Base-by-base conservation (phyloP, 2,888 invertebrate species). In the Drosophila macrothrix region DNA sequence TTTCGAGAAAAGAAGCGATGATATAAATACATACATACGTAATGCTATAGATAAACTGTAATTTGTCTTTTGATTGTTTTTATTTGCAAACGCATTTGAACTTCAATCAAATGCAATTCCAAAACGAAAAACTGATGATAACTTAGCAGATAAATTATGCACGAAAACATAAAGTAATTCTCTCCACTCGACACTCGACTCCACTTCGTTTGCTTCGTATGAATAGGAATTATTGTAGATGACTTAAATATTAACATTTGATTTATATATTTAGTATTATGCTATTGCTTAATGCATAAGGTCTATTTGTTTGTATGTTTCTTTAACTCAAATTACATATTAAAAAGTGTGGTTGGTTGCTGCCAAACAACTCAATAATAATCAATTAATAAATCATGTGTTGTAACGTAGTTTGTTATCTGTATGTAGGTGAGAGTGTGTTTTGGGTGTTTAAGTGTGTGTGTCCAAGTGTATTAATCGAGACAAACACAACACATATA, bases 211-310 rank as follows among this genome's bases (percentile, higher is more conserved):
- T 62, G 35, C 43, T 58, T 64, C 55, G 37, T 69, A 58, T 73
- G 70, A 65, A 66, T 74, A 82, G 71, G 75, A 78, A 75, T 73
- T 74, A 78, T 62, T 50, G 54, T 74, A 65, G 37, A 22, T 46
- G 58, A 66, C 82, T 82, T 89, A 85, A 66, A 72, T 60, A 60
- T 56, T 85, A 85, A 90, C 90, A 89, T 83, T 80, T 78, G 59
- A 60, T 76, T 73, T 14, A 28, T 79, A 70, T 59, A 39, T 60
- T 67, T 66, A 76, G 29, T 80, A 63, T 76, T 78, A 81, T 50
- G 55, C 82, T 80, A 80, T 65, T 70, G 33, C 67, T 56, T 81
- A 73, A 67, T 78, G 50, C 50, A 78, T 81, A 80, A 80, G 43
- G 60, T 64, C 64, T 79, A 73, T 72, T 80, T 78, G 50, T 55